A percentile compares a stretch with the other conserved stretches of the same genome.
Evolutionary conservation across 2,113 vertebrate species (phyloP).

Genomic region (Lonchura striata): DNA sequence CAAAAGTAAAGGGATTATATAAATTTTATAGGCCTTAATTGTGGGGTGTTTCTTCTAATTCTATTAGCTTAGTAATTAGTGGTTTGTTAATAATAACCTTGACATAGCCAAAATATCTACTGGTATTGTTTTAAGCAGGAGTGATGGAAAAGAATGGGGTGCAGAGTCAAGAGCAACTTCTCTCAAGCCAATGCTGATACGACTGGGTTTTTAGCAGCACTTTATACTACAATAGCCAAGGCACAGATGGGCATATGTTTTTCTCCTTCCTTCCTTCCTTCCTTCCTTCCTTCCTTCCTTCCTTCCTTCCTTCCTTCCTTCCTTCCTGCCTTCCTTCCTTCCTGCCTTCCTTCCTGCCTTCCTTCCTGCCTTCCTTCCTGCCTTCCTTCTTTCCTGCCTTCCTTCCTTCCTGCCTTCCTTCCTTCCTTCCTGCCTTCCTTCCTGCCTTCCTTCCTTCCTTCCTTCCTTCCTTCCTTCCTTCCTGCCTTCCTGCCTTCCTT

Average conservation of each 20-base stretch:
- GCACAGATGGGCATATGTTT: background rate
- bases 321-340: too few relatives aligned
- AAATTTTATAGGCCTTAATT: slow-evolving; percentile 39
- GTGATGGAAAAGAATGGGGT: fast-evolving
- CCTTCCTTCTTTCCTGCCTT: too few relatives aligned
- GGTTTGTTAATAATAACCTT: slow-evolving; percentile 41
- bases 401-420: too few relatives aligned
- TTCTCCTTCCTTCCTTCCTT: too few relatives aligned
- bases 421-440: too few relatives aligned
- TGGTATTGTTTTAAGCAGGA: background rate
- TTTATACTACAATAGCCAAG: background rate
- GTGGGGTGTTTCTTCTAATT: background rate
- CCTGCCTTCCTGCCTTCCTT: too few relatives aligned
- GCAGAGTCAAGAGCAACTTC: background rate
- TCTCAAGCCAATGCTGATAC: background rate
- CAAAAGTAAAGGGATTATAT: background rate
- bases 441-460: too few relatives aligned
- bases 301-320: too few relatives aligned
- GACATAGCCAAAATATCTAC: background rate
- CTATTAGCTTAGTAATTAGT: slow-evolving; percentile 39
- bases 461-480: too few relatives aligned
- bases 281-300: too few relatives aligned
- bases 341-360: too few relatives aligned
- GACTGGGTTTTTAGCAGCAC: background rate
- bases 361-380: too few relatives aligned